phyloP scores from a whole-genome alignment of 1,140 invertebrate genomes.

The Sminthurides bifidus region DNA sequence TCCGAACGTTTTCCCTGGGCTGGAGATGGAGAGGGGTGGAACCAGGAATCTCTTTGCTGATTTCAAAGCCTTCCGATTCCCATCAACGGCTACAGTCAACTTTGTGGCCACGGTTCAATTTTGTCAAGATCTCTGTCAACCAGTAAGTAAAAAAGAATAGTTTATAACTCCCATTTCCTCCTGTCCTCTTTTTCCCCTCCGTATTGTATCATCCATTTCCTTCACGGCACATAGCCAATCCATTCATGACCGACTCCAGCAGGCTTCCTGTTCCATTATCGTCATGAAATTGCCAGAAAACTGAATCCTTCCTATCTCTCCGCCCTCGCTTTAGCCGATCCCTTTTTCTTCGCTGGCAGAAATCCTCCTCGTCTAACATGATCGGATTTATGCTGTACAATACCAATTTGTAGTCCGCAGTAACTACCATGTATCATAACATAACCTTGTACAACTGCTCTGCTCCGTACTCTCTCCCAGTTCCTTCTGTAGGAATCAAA shows the following conservation, averaged over 20 bases:
- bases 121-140: slow-evolving; percentile 42
- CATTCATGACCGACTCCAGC: background rate
- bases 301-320: background rate
- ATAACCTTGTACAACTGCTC: too few relatives aligned
- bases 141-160: slow-evolving; percentile 33
- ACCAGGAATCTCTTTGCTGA: slow-evolving; percentile 38
- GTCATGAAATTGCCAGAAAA: background rate
- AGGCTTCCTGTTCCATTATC: background rate
- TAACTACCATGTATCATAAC: too few relatives aligned
- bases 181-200: background rate
- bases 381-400: too few relatives aligned
- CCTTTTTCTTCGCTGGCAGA: too few relatives aligned
- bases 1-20: slow-evolving; percentile 40
- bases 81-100: slow-evolving; percentile 43
- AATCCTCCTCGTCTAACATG: too few relatives aligned
- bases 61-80: slow-evolving; percentile 45
- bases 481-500: too few relatives aligned
- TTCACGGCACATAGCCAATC: too few relatives aligned
- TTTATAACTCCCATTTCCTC: slow-evolving; percentile 8
- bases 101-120: slow-evolving; percentile 45
- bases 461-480: too few relatives aligned
- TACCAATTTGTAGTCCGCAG: too few relatives aligned
- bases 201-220: background rate
- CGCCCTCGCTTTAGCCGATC: too few relatives aligned
- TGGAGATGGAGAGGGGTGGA: slow-evolving; percentile 37